These are phyloP conservation scores for Opisthocomus hoazin DNA, from an alignment of 2,113 vertebrate species.

Conservation along the genomic window DNA sequence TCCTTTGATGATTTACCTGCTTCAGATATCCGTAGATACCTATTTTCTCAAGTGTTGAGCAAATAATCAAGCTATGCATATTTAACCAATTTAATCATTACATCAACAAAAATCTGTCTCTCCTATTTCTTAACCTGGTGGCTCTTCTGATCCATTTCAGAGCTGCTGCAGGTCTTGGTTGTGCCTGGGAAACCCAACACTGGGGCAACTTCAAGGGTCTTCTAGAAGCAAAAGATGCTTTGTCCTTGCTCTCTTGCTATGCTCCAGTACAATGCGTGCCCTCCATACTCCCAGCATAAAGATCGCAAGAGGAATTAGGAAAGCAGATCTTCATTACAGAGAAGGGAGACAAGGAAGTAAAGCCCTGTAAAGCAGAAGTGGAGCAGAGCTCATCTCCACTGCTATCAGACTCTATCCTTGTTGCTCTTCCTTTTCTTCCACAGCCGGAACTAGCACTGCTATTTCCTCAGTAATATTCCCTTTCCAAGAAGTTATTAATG, in stretches of 20 bases:
- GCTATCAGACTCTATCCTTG: not conserved
- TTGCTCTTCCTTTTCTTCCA: not conserved
- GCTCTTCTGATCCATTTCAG: not conserved
- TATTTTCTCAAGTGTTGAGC: not conserved
- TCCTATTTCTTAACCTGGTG: not conserved
- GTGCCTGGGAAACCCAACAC: not conserved
- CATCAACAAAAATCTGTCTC: not conserved
- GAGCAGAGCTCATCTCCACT: not conserved
- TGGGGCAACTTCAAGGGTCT: not conserved
- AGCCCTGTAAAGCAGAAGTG: not conserved
- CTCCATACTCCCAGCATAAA: not conserved
- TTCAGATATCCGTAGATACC: not conserved
- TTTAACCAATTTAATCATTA: not conserved
- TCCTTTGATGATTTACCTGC: not conserved
- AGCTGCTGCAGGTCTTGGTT: not conserved
- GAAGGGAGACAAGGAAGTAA: not conserved
- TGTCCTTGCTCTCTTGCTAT: not conserved
- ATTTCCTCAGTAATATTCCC: not conserved
- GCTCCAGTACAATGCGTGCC: fast-evolving
- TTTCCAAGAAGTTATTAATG: not conserved
- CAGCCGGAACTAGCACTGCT: not conserved
- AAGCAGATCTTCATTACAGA: not conserved
- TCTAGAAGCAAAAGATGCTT: not conserved
- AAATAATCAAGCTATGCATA: not conserved
- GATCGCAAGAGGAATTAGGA: not conserved